Evolutionary conservation across 2,113 vertebrate genomes (phyloP).

Genomic region (Mesitornis unicolor): DNA sequence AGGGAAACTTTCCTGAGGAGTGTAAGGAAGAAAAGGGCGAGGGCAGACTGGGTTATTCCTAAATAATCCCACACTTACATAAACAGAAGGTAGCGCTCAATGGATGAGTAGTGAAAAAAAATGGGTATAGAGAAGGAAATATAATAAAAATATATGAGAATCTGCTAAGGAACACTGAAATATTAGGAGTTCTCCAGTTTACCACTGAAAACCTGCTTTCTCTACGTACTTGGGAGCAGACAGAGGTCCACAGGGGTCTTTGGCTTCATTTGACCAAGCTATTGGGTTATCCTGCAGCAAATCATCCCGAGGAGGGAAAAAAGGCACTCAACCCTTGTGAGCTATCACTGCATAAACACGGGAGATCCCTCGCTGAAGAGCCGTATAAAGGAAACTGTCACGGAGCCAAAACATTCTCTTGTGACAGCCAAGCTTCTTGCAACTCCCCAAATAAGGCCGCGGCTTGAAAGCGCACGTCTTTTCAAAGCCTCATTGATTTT

Average conservation of each 20-base stretch:
- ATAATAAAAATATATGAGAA: neutral
- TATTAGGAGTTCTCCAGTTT: neutral
- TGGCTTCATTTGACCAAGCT: neutral
- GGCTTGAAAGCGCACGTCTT: constrained; percentile 42
- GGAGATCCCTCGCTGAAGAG: neutral
- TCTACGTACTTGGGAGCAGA: neutral
- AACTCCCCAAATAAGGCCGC: constrained; percentile 59
- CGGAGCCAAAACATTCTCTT: constrained; percentile 29
- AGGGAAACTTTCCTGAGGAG: neutral
- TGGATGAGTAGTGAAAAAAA: neutral
- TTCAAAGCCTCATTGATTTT: constrained; percentile 52
- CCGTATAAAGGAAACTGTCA: constrained; percentile 35
- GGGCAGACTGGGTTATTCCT: neutral
- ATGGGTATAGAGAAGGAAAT: neutral
- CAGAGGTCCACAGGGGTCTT: neutral
- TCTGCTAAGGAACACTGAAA: neutral
- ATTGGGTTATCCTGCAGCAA: neutral
- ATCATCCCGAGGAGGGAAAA: neutral
- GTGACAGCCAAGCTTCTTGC: constrained; percentile 54
- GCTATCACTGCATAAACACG: constrained; percentile 9
- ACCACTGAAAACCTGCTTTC: neutral
- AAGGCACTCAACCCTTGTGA: neutral
- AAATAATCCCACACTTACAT: neutral
- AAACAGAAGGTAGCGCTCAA: neutral
- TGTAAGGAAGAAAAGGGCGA: neutral